Evolutionary conservation across 2,797 vertebrate genomes (phyloP).

Genomic region (Stomatorhinus walkeri): DNA sequence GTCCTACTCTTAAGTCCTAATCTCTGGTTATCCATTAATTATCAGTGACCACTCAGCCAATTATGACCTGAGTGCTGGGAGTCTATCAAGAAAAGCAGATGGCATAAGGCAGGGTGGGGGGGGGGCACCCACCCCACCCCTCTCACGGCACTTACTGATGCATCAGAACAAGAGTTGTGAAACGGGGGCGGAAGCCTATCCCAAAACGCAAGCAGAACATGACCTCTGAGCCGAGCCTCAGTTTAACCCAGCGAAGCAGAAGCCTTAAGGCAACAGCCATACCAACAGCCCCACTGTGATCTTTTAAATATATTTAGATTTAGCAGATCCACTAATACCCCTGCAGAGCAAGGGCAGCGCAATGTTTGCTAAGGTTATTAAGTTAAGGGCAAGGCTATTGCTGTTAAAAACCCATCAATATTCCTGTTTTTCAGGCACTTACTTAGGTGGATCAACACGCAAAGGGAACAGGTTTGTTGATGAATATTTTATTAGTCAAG

Average conservation of each 20-base stretch:
- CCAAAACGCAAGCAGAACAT: background rate
- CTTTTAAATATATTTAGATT: background rate
- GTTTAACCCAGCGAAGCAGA: background rate
- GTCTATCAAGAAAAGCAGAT: background rate
- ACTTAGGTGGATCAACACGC: slow-evolving; percentile 5
- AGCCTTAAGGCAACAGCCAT: background rate
- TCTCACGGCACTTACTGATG: background rate
- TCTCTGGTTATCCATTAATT: background rate
- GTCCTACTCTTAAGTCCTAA: background rate
- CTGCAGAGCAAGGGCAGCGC: background rate
- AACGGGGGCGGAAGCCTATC: background rate
- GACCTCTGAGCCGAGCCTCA: background rate
- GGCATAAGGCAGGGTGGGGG: background rate
- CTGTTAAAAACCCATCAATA: slow-evolving; percentile 5
- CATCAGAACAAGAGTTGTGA: background rate
- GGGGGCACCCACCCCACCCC: background rate
- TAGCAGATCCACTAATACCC: background rate
- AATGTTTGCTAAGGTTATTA: slow-evolving; percentile 7
- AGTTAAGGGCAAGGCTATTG: background rate
- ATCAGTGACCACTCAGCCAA: background rate
- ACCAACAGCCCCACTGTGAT: background rate
- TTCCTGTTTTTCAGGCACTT: slow-evolving; percentile 1
- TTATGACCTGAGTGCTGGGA: background rate
- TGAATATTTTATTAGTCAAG: slow-evolving; percentile 20
- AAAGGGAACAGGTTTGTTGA: slow-evolving; percentile 14